phyloP scores from a whole-genome alignment of 1,140 invertebrate species.

The Danaus plexippus region DNA sequence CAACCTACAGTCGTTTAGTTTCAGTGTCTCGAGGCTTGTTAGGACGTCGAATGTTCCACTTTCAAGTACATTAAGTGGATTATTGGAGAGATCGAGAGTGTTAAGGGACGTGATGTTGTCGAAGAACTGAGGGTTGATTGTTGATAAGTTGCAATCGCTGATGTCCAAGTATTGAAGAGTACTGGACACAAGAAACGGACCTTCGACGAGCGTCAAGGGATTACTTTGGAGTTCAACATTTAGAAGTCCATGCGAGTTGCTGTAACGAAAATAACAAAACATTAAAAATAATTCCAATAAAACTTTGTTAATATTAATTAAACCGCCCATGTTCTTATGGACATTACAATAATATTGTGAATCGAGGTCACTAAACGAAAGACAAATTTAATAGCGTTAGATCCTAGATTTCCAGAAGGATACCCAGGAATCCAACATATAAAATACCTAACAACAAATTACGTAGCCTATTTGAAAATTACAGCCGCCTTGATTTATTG shows the following conservation, averaged over 20 bases:
- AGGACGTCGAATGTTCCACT: conserved; percentile 76
- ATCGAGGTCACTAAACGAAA: neutral
- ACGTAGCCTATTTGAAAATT: too few species aligned
- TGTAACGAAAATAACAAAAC: conserved; percentile 53
- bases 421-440: too few species aligned
- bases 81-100: conserved; percentile 79
- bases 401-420: too few species aligned
- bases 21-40: conserved; percentile 76
- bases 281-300: conserved; percentile 1
- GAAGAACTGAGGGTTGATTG: conserved; percentile 77
- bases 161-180: conserved; percentile 79
- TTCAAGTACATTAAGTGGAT: conserved; percentile 74
- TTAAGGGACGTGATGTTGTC: conserved; percentile 77
- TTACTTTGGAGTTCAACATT: conserved; percentile 81
- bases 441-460: too few species aligned
- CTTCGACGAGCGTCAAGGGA: conserved; percentile 74
- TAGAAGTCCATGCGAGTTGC: conserved; percentile 78
- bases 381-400: too few species aligned
- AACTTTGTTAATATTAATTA: too few species aligned
- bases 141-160: conserved; percentile 75
- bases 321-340: neutral
- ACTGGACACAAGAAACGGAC: conserved; percentile 76
- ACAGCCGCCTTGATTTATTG: conserved; percentile 2
- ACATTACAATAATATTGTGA: neutral
- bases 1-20: conserved; percentile 77